A percentile compares a stretch with the other conserved stretches of the same genome.
These are phyloP conservation scores for Terrapene triunguis DNA, from an alignment of 2,113 vertebrate species.

Conservation along the genomic window DNA sequence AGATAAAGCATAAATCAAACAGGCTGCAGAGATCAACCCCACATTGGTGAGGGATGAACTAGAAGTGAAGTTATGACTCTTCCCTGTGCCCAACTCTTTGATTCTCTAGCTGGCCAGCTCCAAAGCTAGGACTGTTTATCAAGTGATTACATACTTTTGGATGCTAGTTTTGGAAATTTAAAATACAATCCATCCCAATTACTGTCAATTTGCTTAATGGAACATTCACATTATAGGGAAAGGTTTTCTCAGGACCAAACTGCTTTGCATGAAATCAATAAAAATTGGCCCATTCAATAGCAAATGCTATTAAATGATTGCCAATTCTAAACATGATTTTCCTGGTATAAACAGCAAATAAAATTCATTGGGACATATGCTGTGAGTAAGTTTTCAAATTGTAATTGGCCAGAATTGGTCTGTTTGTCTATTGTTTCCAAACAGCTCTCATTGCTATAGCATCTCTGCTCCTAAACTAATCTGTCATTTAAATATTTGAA, in stretches of 20 bases:
- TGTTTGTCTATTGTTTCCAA: neutral
- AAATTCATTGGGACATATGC: neutral
- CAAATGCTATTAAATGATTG: neutral
- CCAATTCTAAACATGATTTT: neutral
- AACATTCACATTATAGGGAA: neutral
- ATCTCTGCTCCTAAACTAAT: neutral
- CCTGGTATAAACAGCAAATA: neutral
- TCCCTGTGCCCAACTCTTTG: neutral
- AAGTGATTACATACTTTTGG: neutral
- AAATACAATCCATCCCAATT: neutral
- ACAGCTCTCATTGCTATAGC: neutral
- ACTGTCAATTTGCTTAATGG: neutral
- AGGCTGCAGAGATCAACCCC: neutral
- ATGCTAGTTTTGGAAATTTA: neutral
- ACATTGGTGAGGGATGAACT: neutral
- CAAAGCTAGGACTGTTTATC: neutral
- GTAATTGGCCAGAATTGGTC: neutral
- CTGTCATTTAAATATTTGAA: rapidly evolving
- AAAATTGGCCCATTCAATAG: neutral
- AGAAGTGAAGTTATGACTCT: neutral
- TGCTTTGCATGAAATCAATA: neutral
- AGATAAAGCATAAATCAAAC: neutral
- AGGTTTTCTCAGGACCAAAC: neutral
- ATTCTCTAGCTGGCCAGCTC: neutral
- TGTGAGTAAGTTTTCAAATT: neutral